Percentiles rank a stretch among this genome's conserved stretches.
Evolutionary conservation across 2,797 vertebrate genomes (phyloP).

Genomic region (Cryptoprocta ferox): DNA sequence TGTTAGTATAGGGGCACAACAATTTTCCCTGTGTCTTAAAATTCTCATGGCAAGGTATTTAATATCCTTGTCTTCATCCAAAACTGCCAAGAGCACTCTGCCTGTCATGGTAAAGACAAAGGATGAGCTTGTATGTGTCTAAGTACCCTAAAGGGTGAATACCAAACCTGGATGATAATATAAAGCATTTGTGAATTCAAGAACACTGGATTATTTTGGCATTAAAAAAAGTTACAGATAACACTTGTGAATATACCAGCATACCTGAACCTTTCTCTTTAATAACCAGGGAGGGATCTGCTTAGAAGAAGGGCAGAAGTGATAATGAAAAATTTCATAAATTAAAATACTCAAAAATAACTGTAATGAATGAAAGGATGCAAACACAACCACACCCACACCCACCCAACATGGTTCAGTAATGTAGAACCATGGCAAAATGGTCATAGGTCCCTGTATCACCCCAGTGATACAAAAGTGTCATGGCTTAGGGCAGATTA

Average conservation of each 20-base stretch:
- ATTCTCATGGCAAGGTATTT: neutral
- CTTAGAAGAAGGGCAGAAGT: neutral
- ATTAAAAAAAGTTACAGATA: neutral
- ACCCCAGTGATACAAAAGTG: neutral
- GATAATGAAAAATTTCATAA: neutral
- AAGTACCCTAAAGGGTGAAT: neutral
- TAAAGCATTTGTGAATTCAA: neutral
- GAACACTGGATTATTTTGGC: neutral
- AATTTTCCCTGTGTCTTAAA: neutral
- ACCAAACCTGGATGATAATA: neutral
- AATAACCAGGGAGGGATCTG: neutral
- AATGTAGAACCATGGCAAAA: neutral
- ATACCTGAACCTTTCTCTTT: neutral
- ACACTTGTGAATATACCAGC: neutral
- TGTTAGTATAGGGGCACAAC: neutral
- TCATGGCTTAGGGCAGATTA: neutral
- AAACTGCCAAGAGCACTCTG: neutral
- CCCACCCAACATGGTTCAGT: neutral
- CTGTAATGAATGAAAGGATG: neutral
- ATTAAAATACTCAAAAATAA: neutral
- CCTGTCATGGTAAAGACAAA: neutral
- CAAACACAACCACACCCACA: neutral
- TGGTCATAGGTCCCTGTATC: neutral
- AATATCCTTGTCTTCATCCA: neutral
- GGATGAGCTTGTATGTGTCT: neutral